Evolutionary conservation across 1,140 invertebrate genomes (phyloP).

Genomic region (Pygmarrhopalites habei): DNA sequence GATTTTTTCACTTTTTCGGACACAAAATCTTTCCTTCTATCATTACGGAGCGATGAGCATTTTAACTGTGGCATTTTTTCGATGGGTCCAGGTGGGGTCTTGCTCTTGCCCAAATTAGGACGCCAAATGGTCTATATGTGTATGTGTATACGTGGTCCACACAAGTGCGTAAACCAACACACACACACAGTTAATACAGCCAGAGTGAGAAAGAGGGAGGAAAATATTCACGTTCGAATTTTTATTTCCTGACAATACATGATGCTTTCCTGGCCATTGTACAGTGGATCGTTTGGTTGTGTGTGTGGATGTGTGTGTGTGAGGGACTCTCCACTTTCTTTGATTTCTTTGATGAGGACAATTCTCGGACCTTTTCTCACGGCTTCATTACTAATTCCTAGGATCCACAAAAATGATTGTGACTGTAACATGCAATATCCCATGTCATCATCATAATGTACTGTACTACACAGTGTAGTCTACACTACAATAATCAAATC

Average conservation of each 20-base stretch:
- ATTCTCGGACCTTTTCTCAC: slow-evolving; percentile 14
- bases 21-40: slow-evolving; percentile 24
- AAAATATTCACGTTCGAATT: slow-evolving; percentile 13
- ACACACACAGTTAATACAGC: no score
- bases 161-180: neutral
- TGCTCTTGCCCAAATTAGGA: slow-evolving; percentile 19
- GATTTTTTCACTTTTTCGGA: slow-evolving; percentile 26
- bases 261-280: neutral
- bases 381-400: slow-evolving; percentile 23
- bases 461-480: no score
- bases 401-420: no score
- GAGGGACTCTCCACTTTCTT: no score
- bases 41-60: slow-evolving; percentile 21
- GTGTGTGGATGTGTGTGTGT: no score
- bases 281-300: no score
- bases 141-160: neutral
- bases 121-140: slow-evolving; percentile 8
- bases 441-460: no score
- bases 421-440: slow-evolving; percentile 8
- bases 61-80: neutral
- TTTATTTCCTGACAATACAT: slow-evolving; percentile 6
- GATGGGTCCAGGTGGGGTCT: slow-evolving; percentile 15
- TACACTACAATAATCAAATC: no score
- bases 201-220: no score
- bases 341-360: no score